These are phyloP conservation scores for Palaemon carinicauda DNA, from an alignment of 1,140 invertebrate genomes.

Conservation along the genomic window DNA sequence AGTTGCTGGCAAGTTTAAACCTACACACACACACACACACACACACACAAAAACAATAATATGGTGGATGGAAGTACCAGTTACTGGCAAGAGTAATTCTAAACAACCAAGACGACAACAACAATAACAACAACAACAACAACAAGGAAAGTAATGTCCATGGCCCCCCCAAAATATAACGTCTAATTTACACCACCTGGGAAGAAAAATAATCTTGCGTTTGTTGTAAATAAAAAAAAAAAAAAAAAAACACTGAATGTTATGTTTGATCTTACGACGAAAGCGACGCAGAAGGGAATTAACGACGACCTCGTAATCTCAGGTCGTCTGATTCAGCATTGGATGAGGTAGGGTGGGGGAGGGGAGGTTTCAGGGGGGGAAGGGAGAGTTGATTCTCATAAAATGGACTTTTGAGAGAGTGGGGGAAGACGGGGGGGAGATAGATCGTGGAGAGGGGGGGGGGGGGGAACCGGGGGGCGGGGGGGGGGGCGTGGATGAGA, in stretches of 20 bases:
- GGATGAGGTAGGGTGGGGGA: neutral
- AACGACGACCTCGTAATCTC: neutral
- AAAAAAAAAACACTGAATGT: neutral
- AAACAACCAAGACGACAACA: no score
- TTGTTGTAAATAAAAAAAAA: neutral
- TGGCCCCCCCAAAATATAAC: no score
- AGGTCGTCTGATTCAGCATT: neutral
- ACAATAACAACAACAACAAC: no score
- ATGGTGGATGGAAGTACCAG: no score
- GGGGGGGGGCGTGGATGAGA: neutral
- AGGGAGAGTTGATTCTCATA: neutral
- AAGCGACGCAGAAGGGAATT: neutral
- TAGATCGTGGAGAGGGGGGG: neutral
- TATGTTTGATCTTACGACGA: no score
- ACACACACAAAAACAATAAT: no score
- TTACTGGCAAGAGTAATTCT: no score
- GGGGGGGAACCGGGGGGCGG: neutral
- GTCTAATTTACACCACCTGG: no score
- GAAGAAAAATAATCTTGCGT: neutral
- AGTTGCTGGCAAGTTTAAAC: no score
- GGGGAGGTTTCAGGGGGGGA: neutral
- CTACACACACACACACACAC: no score
- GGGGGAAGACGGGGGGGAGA: neutral
- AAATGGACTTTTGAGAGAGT: neutral
- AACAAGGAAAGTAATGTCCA: no score